Evolutionary conservation across 2,113 vertebrate genomes (phyloP), one percentile per base, ranked within the genome.

Genomic region (Atrichornis clamosus): DNA sequence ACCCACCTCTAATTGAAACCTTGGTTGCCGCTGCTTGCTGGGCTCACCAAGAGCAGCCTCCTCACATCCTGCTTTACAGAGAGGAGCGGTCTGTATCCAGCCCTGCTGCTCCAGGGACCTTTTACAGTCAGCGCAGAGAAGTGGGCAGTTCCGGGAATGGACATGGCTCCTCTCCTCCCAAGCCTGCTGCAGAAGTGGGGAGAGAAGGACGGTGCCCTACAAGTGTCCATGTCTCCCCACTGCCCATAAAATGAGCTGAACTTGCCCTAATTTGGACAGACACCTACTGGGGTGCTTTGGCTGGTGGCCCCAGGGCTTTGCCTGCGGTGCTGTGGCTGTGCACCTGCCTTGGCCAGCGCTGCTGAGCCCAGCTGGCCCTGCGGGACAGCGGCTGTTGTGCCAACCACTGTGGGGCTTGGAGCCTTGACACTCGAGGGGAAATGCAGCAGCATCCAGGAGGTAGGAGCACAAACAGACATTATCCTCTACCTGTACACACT

Each of bases 281-380:
- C 17, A 32, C 26, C 17, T 30, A 26, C 37, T 1, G 3, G 44
- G 17, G 20, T 79, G n/a, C 32, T n/a, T 56, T 0, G 0, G 13
- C 32, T 65, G 35, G 32, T 67, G 67, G 22, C 24, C 19, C 39
- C n/a, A 46, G 52, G 32, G 17, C 39, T 86, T 79, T 80, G 32
- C 33, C 22, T 37, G 15, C 0, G 3, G 17, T 63, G 49, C 46
- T 78, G 55, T 1, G 8, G 30, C 59, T 55, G 35, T 82, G 42
- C 9, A 3, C 11, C 13, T 7, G 64, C 50, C 37, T 41, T 33
- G 49, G 37, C 30, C 65, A 18, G 60, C 10, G 67, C 27, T 44
- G 42, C 5, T 0, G 0, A n/a, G 22, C 68, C 22, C 0, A 0
- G 30, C 20, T 7, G 33, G 28, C 58, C 47, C 53, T 1, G 2